A percentile compares a stretch with the other conserved stretches of the same genome.
Evolutionary conservation across 2,113 vertebrate genomes (phyloP).

Genomic region (Tragelaphus scriptus): DNA sequence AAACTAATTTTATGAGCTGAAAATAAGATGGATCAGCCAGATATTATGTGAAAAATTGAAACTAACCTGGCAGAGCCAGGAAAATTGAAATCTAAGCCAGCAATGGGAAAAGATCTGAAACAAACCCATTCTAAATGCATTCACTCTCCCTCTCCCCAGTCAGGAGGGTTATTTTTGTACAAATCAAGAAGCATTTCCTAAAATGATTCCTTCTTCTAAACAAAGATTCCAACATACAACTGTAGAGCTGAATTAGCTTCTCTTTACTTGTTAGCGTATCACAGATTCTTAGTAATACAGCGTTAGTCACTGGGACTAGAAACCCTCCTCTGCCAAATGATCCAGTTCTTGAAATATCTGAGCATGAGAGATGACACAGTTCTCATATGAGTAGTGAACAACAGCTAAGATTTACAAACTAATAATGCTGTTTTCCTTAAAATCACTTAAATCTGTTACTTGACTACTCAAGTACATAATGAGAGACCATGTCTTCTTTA

Average conservation of each 20-base stretch:
- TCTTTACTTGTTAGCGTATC: not conserved
- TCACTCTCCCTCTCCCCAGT: not conserved
- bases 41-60: not conserved
- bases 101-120: not conserved
- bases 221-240: not conserved
- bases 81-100: not conserved
- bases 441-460: not conserved
- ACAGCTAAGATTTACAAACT: not conserved
- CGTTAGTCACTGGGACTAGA: not conserved
- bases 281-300: slow-evolving; percentile 14
- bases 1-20: not conserved
- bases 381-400: not conserved
- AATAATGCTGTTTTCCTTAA: not conserved
- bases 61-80: not conserved
- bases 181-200: not conserved
- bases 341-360: not conserved
- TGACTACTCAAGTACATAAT: not conserved
- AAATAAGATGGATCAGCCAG: not conserved
- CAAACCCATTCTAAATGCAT: not conserved
- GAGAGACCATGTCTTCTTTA: not conserved
- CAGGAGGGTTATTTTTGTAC: not conserved
- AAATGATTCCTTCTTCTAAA: not conserved
- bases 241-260: not conserved
- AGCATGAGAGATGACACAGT: not conserved
- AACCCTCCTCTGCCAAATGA: not conserved